phyloP scores from a whole-genome alignment of 2,888 invertebrate species.

The Drosophila atroscutellata region DNA sequence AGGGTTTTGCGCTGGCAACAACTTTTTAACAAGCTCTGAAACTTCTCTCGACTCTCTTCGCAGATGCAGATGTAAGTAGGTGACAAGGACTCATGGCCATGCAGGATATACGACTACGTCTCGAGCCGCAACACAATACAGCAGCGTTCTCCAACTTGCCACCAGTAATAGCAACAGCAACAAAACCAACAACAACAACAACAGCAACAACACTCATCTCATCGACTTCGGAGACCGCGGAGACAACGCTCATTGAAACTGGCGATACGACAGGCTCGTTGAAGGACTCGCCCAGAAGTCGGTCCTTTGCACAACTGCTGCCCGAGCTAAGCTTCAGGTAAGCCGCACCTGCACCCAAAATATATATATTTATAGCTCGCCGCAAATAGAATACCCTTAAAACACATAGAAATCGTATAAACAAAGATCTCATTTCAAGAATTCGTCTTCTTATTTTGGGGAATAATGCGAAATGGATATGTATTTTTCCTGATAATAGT shows the following conservation, averaged over 20 bases:
- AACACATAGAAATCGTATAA: not conserved
- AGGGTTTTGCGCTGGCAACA: constrained; percentile 34
- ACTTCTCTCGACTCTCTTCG: constrained; percentile 12
- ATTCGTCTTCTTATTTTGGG: not conserved
- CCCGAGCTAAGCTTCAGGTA: constrained; percentile 76
- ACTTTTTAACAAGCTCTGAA: constrained; percentile 50
- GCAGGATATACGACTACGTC: constrained; percentile 84
- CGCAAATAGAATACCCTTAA: not conserved
- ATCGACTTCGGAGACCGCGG: constrained; percentile 43
- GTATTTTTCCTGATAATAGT: not conserved
- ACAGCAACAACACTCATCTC: constrained; percentile 35
- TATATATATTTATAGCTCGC: not conserved
- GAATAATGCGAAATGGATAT: not conserved
- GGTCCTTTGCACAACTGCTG: constrained; percentile 62
- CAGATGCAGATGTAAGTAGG: constrained; percentile 59
- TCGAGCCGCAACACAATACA: constrained; percentile 79
- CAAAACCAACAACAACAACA: constrained; percentile 32
- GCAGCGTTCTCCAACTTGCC: constrained; percentile 55
- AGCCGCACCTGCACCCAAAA: constrained; percentile 7
- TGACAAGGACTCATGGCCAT: constrained; percentile 68
- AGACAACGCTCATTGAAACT: constrained; percentile 73
- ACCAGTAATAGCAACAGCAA: constrained; percentile 27
- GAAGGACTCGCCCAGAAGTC: constrained; percentile 23
- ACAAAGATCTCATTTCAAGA: not conserved
- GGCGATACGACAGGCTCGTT: constrained; percentile 23